Evolutionary conservation across 2,797 vertebrate species (phyloP).

Genomic region (Poecile montanus): DNA sequence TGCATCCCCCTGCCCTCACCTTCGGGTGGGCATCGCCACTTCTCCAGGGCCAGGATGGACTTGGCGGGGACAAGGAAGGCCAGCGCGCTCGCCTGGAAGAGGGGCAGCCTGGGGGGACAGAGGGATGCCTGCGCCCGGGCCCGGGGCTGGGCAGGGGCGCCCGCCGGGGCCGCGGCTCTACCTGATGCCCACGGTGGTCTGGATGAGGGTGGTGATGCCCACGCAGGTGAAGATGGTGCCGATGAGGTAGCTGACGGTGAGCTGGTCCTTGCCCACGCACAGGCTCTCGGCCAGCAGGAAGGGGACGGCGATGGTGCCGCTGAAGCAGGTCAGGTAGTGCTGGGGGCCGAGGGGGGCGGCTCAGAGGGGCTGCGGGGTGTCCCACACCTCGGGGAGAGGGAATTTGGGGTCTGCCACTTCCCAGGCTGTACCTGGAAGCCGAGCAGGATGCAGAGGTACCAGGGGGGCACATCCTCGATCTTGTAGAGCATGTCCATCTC

Average conservation of each 20-base stretch:
- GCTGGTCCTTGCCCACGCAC: conserved; percentile 92
- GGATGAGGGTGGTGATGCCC: conserved; percentile 93
- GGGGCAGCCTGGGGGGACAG: conserved; percentile 82
- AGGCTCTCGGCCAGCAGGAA: conserved; percentile 93
- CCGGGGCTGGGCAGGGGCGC: background rate
- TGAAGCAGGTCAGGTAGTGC: conserved; percentile 98
- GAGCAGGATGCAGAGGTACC: conserved; percentile 92
- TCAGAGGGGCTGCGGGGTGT: background rate
- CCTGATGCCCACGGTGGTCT: conserved; percentile 93
- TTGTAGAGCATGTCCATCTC: conserved; percentile 91
- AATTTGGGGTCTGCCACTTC: background rate
- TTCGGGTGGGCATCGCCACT: conserved; percentile 90
- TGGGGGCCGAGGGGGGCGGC: conserved; percentile 26
- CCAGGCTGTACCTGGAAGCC: conserved; percentile 88
- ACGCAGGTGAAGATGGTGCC: conserved; percentile 97
- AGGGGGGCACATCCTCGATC: conserved; percentile 92
- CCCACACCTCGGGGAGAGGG: rapidly evolving
- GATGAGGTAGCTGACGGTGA: conserved; percentile 90
- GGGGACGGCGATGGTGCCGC: conserved; percentile 92
- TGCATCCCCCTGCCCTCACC: conserved; percentile 70
- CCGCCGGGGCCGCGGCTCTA: conserved; percentile 7
- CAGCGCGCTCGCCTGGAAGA: conserved; percentile 94
- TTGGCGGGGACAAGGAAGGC: conserved; percentile 94
- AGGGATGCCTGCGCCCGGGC: background rate
- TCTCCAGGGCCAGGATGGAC: conserved; percentile 90